phyloP scores from a whole-genome alignment of 2,888 invertebrate species.

The Netelia virgata region DNA sequence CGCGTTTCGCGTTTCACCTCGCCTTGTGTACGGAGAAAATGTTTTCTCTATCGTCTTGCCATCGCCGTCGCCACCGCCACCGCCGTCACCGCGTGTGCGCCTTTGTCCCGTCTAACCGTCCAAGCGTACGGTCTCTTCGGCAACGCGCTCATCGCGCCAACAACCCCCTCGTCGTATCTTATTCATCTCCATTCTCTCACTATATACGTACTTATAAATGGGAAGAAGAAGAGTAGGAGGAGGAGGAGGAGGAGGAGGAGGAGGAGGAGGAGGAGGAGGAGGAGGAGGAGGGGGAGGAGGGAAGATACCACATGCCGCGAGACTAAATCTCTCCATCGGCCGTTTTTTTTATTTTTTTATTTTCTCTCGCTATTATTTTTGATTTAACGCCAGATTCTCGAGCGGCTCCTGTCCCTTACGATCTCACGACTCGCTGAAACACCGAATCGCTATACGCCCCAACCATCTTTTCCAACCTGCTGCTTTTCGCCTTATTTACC shows the following conservation, averaged over 20 bases:
- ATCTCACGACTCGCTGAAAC: slow-evolving; percentile 63
- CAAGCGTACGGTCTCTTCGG: slow-evolving; percentile 13
- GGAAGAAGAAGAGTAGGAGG: not conserved
- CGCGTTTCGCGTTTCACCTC: too few species aligned
- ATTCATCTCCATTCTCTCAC: slow-evolving; percentile 28
- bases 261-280: not conserved
- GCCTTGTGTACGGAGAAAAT: slow-evolving; percentile 6
- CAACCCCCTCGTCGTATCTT: slow-evolving; percentile 13
- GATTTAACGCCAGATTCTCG: slow-evolving; percentile 62
- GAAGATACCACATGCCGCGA: slow-evolving; percentile 25
- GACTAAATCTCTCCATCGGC: not conserved
- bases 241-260: not conserved
- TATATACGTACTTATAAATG: not conserved
- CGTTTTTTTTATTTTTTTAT: slow-evolving; percentile 9
- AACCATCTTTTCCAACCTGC: slow-evolving; percentile 52
- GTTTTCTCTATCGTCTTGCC: slow-evolving; percentile 47
- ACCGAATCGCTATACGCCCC: slow-evolving; percentile 57
- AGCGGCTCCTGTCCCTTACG: slow-evolving; percentile 51
- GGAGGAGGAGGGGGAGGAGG: not conserved
- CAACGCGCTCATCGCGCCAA: slow-evolving; percentile 17
- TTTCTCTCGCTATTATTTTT: slow-evolving; percentile 59
- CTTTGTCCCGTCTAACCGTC: slow-evolving; percentile 52
- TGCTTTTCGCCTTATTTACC: not conserved
- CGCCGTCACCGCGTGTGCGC: not conserved
- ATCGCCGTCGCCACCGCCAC: too few species aligned